phyloP scores from a whole-genome alignment of 2,113 vertebrate genomes.

The Chaetura pelagica region DNA sequence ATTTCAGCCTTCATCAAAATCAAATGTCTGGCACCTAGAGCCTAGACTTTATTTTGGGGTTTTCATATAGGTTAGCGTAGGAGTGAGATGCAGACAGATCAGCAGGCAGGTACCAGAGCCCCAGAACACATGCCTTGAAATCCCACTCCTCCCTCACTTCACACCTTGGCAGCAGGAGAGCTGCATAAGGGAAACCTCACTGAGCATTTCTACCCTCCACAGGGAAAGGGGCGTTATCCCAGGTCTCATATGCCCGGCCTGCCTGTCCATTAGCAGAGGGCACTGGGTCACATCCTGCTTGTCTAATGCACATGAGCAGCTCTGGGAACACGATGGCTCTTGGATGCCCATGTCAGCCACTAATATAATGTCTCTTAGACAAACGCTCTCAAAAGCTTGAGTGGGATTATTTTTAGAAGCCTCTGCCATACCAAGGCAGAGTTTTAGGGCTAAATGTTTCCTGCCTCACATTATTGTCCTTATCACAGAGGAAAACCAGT shows the following conservation, averaged over 20 bases:
- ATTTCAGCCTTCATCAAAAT: not conserved
- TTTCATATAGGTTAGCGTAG: conserved; percentile 34
- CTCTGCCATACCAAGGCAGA: not conserved
- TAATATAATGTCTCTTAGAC: not conserved
- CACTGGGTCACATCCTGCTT: not conserved
- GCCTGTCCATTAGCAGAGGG: not conserved
- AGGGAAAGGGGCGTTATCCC: not conserved
- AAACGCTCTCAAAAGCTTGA: not conserved
- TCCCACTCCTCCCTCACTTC: conserved; percentile 26
- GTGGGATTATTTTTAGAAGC: conserved; percentile 56
- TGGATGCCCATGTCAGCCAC: not conserved
- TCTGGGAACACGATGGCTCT: not conserved
- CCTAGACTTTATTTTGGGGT: conserved; percentile 5
- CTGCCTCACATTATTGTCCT: not conserved
- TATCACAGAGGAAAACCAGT: not conserved
- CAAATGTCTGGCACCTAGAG: conserved; percentile 32
- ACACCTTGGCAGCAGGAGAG: not conserved
- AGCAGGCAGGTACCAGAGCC: conserved; percentile 44
- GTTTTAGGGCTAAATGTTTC: conserved; percentile 35
- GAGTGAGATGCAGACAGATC: conserved; percentile 32
- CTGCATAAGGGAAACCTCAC: not conserved
- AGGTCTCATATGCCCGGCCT: not conserved
- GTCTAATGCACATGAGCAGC: not conserved
- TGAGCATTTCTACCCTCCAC: not conserved
- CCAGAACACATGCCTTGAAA: not conserved